These are phyloP conservation scores for Sclerodermus sp. DNA, from an alignment of 2,888 invertebrate genomes.

Conservation along the genomic window DNA sequence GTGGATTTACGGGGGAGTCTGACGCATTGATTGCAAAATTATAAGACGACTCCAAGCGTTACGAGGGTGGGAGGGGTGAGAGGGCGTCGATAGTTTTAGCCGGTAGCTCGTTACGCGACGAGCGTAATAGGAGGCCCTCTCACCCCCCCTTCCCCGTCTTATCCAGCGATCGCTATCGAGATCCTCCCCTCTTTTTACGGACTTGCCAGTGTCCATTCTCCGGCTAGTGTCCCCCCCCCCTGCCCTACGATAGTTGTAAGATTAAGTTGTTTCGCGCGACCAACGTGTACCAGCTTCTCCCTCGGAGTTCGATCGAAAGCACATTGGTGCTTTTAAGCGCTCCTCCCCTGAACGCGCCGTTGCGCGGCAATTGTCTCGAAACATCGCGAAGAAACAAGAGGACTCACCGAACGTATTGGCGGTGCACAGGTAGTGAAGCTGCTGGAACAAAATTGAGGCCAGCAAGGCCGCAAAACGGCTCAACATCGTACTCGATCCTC, in stretches of 20 bases:
- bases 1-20: conserved; percentile 41
- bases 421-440: conserved; percentile 39
- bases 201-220: too few relatives aligned
- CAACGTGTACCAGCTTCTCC: too few relatives aligned
- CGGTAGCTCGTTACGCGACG: conserved; percentile 27
- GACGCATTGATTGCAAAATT: conserved; percentile 47
- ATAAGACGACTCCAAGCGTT: conserved; percentile 47
- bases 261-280: too few relatives aligned
- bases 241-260: too few relatives aligned
- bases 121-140: conserved; percentile 22
- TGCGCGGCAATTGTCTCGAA: too few relatives aligned
- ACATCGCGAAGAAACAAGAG: too few relatives aligned
- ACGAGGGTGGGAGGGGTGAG: conserved; percentile 23
- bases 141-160: not conserved
- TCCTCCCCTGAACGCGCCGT: too few relatives aligned
- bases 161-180: not conserved
- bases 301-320: too few relatives aligned
- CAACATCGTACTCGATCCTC: conserved; percentile 50
- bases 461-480: conserved; percentile 49
- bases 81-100: conserved; percentile 12
- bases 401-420: conserved; percentile 40
- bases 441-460: conserved; percentile 52
- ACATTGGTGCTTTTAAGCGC: too few relatives aligned
- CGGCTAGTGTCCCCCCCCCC: too few relatives aligned
- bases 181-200: too few relatives aligned